Percentiles rank a stretch among this genome's conserved stretches.
Evolutionary conservation across 2,113 vertebrate species (phyloP).

Genomic region (Chlorodrepanis virens): DNA sequence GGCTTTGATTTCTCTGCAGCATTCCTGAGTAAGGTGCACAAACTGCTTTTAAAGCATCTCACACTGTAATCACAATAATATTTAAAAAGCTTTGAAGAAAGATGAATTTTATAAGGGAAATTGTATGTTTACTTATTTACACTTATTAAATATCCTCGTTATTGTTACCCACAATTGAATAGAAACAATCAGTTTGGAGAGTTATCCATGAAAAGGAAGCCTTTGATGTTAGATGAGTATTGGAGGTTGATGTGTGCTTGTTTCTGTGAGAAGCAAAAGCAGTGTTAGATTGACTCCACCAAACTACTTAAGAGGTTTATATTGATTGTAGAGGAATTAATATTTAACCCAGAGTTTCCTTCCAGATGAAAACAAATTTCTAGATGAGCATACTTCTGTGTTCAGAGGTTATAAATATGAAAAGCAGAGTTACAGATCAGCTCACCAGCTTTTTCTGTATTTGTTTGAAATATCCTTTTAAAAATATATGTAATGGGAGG

Average conservation of each 20-base stretch:
- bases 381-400: constrained; percentile 31
- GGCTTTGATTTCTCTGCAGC: constrained; percentile 35
- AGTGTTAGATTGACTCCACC: background rate
- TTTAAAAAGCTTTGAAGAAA: constrained; percentile 53
- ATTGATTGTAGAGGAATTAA: background rate
- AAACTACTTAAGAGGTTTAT: constrained; percentile 2
- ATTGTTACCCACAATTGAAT: constrained; percentile 19
- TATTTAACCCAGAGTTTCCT: constrained; percentile 44
- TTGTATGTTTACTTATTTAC: background rate
- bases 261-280: constrained; percentile 58
- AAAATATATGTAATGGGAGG: background rate
- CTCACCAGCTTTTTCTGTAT: constrained; percentile 26
- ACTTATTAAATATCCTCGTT: background rate
- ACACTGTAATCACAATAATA: constrained; percentile 44
- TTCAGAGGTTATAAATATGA: constrained; percentile 50
- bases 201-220: constrained; percentile 44
- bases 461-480: constrained; percentile 43
- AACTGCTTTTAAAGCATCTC: constrained; percentile 50
- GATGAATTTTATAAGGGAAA: constrained; percentile 20
- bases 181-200: constrained; percentile 54
- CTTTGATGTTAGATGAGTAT: constrained; percentile 60
- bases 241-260: constrained; percentile 29
- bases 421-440: constrained; percentile 47
- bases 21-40: background rate
- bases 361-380: constrained; percentile 58